Base-by-base conservation (phyloP, 1,140 invertebrate genomes). In the Neuroterus valhalla region DNA sequence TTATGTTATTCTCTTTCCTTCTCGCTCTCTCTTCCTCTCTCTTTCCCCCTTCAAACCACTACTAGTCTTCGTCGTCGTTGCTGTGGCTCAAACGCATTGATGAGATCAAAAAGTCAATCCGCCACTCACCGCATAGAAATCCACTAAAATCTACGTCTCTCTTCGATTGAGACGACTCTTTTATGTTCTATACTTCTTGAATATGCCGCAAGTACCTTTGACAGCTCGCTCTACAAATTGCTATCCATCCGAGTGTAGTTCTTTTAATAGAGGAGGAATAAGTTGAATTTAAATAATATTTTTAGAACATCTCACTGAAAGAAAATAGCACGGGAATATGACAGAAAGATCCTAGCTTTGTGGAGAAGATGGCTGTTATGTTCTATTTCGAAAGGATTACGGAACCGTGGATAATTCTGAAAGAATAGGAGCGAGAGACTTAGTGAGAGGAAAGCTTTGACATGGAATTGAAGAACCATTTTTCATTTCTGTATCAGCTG, bases 1-100 rank as follows among this genome's bases (percentile, higher is more conserved):
- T 88, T 86, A 86, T 82, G 82, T 86, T 84, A 85, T 84, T 86
- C 78, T 79, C 75, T 79, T 67, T 52, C 68, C 71, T 70, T 72
- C 66, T 66, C 38, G 43, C 71, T 14, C 68, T 19, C 26, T 45
- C 31, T 21, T 69, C 26, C 52, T 50, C 50, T 75, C 42, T 38
- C 23, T 31, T 55, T 66, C 71, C 45, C 68, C 31, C 31, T 38
- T 1, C 31, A 38, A 38, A 38, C 31, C 48, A 19, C 50, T 23
- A 26, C 68, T n/a, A 50, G 42, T 12, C 66, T 71, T 42, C 66
- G 52, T 78, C 78, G 70, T 76, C 62, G 44, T 68, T 44, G 66
- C 45, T 55, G 69, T 69, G 71, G 75, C 55, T 76, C 70, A 72
- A 76, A 76, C 70, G 55, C 71, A 68, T 50, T 66, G 68, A 73